Evolutionary conservation across 1,140 invertebrate genomes (phyloP), one percentile per base, ranked within the genome.

Genomic region (Cyclina sinensis): DNA sequence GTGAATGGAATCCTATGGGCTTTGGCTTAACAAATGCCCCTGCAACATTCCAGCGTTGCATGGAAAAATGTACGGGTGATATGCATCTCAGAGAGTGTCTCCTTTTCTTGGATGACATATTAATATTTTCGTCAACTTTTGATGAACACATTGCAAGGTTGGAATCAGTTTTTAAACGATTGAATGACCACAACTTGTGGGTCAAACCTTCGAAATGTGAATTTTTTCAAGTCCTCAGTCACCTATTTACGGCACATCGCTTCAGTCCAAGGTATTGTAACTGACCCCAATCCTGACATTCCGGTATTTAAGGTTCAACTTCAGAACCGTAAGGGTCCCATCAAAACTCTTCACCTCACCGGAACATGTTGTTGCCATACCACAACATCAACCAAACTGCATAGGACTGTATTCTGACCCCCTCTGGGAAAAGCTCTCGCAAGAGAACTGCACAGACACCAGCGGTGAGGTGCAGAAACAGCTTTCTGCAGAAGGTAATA

Each of bases 331-430:
- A 30, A 21, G 46, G 27, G 68, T 0, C 21, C 12, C 1, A 30
- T 35, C 16, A 39, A 35, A 51, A 86, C 68, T 18, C 24, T 90
- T 1, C 89, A 97, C 97, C 46, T 98, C 98, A 90, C 35, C 14
- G 83, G 37, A 86, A 90, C 57, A 37, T 83, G 18, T 68, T 88
- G 2, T 37, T 90, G 18, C 85, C 85, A n/a, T n/a, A n/a, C n/a
- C n/a, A n/a, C n/a, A n/a, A n/a, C n/a, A n/a, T n/a, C n/a, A n/a
- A n/a, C n/a, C n/a, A n/a, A n/a, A n/a, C n/a, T n/a, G n/a, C n/a
- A n/a, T n/a, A n/a, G n/a, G n/a, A n/a, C n/a, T n/a, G n/a, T n/a
- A n/a, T n/a, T n/a, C n/a, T n/a, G n/a, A n/a, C n/a, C n/a, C n/a
- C n/a, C n/a, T n/a, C n/a, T n/a, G n/a, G n/a, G n/a, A n/a, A n/a